These are phyloP conservation scores for Holocentrus rufus DNA, from an alignment of 2,797 vertebrate genomes.

Conservation along the genomic window DNA sequence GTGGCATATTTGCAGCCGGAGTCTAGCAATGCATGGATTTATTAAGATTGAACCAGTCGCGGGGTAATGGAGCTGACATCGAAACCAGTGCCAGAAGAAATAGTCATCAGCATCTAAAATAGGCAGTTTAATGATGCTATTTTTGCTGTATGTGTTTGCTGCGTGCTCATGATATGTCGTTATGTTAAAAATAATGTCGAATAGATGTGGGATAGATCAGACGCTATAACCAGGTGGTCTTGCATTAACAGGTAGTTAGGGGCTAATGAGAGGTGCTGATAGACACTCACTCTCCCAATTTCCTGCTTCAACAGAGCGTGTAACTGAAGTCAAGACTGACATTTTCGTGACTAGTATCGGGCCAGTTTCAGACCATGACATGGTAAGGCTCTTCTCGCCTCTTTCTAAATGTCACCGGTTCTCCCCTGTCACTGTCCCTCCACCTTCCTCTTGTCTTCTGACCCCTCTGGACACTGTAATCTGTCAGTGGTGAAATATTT, in stretches of 20 bases:
- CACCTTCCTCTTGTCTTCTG: conserved; percentile 19
- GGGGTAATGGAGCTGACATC: conserved; percentile 49
- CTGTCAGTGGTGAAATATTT: conserved; percentile 51
- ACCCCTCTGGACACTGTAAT: conserved; percentile 26
- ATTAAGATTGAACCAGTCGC: conserved; percentile 47
- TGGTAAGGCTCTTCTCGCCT: conserved; percentile 86
- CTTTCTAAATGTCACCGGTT: conserved; percentile 73
- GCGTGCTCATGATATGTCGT: conserved; percentile 1
- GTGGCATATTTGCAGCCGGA: conserved; percentile 55
- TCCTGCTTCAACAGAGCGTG: conserved; percentile 98
- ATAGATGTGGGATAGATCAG: conserved; percentile 74
- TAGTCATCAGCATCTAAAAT: conserved; percentile 53
- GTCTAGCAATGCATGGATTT: conserved; percentile 42
- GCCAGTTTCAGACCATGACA: conserved; percentile 98
- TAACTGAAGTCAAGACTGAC: conserved; percentile 99
- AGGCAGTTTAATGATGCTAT: conserved; percentile 27
- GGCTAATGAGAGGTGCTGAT: conserved; percentile 84
- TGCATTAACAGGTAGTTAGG: conserved; percentile 81
- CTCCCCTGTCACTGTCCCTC: conserved; percentile 6
- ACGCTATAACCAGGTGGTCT: conserved; percentile 77
- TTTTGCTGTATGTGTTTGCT: conserved; percentile 11
- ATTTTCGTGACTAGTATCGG: conserved; percentile 99
- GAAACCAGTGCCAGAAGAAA: conserved; percentile 59
- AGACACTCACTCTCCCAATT: conserved; percentile 90
- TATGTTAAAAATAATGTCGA: conserved; percentile 39